Evolutionary conservation across 2,888 invertebrate species (phyloP), one percentile per base, ranked within the genome.

Genomic region (Iphiclides podalirius): DNA sequence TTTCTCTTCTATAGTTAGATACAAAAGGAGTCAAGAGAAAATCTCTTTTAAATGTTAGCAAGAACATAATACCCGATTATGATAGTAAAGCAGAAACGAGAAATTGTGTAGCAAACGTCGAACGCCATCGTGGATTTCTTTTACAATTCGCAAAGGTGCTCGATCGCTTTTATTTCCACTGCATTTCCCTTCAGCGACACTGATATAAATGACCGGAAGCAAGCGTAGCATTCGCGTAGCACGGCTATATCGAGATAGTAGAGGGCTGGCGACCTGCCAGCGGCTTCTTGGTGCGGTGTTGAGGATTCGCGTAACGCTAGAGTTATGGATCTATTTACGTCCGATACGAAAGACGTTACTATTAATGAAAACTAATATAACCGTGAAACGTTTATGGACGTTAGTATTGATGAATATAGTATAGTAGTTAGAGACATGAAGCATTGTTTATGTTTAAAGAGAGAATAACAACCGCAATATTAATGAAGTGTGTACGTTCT

Each of bases 131-230:
- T 15, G 16, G 12, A 20, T 12, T 17, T 20, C 17, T 42, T 12
- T 20, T 4, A 8, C 31, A 3, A 6, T 4, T 31, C 9, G 1
- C 15, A 17, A 37, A 11, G 17, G 12, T 1, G 1, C 13, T 42
- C 16, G 31, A 16, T 42, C 33, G 12, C 28, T 28, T 40, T 16
- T 26, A 36, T 36, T 47, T 47, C 38, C 20, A 33, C 20, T 33
- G 31, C 41, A 42, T 42, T 47, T 43, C 17, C 42, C 12, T 8
- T 34, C 4, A 13, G 23, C 15, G 13, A 38, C 15, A 28, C 38
- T 37, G 33, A 43, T 38, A 9, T 43, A 38, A 48, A 38, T 43
- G 48, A 43, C 37, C 48, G 43, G 48, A 49, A 38, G 34, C 43
- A 34, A 26, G 11, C 23, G 9, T 42, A n/a, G n/a, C n/a, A n/a